phyloP scores from a whole-genome alignment of 64 coral and sea anemone species.

The Pachyseris speciosa region DNA sequence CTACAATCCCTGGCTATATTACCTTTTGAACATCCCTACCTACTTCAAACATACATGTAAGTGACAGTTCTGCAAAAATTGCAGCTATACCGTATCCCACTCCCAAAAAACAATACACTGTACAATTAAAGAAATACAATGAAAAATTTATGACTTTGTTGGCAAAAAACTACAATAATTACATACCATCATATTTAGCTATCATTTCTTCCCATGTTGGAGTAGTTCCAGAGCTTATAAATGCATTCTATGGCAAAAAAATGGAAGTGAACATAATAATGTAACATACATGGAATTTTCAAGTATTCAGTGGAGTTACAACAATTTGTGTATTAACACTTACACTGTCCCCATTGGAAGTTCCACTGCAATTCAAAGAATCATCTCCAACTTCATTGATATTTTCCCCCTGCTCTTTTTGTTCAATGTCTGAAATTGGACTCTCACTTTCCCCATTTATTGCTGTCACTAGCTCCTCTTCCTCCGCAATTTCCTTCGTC shows the following conservation, averaged over 20 bases:
- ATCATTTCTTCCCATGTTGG: conserved; percentile 94
- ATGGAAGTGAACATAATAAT: neutral
- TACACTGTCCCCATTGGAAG: conserved; percentile 41
- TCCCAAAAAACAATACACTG: too few species aligned
- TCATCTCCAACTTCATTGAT: neutral
- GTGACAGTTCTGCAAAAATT: too few species aligned
- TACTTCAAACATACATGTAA: too few species aligned
- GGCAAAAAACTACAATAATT: neutral
- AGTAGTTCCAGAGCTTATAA: conserved; percentile 56
- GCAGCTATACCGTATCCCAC: too few species aligned
- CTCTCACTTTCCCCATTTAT: conserved; percentile 79
- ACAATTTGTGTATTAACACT: neutral
- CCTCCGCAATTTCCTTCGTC: conserved; percentile 87
- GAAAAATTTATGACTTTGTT: too few species aligned
- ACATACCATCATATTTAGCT: conserved; percentile 93
- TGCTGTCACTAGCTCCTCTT: conserved; percentile 91
- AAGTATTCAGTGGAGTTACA: too few species aligned
- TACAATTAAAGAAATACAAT: too few species aligned
- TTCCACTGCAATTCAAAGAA: neutral
- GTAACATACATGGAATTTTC: neutral
- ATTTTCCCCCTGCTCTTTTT: neutral
- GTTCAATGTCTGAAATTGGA: conserved; percentile 63
- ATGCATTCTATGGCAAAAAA: conserved; percentile 22
- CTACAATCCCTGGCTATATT: too few species aligned
- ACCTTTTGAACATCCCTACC: too few species aligned